Evolutionary conservation across 2,797 vertebrate genomes (phyloP), one percentile per base, ranked within the genome.

Genomic region (Uromys caudimaculatus): DNA sequence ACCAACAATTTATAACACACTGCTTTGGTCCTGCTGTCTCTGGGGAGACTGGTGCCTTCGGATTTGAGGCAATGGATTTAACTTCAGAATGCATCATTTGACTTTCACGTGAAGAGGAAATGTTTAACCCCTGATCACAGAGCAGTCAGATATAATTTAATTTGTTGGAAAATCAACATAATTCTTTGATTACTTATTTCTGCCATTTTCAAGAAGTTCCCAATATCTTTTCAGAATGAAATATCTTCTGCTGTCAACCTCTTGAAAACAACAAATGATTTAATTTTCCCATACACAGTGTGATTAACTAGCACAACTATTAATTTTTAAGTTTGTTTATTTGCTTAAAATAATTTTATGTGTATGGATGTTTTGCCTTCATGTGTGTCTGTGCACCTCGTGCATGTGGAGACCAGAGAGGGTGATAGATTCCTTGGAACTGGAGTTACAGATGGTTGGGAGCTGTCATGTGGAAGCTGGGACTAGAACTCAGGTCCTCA

Each of bases 31-130:
- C 93, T 21, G 64, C 6, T 54, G 69, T 91, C 89, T 96, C 78
- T 79, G 44, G 84, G 84, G 96, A 98, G 47, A 38, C 77, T 32
- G 41, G 75, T 87, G 86, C 21, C 89, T 93, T 95, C 89, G 93
- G 76, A 94, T 97, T 98, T 97, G 96, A 91, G 97, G 95, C 92
- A 96, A 97, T 96, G 96, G 82, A 94, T 73, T 97, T 95, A 96
- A 86, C 90, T 97, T 97, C 81, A 93, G 95, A 97, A 97, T 95
- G 89, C 81, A 95, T 91, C 96, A 24, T 91, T 78, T 97, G 89
- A 82, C 47, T 94, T 95, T 98, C 92, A 96, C 29, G 4, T 93
- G 83, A 97, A 52, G 93, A 92, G 92, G 83, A 95, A 96, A 76
- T 64, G 19, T 77, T 21, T 76, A 94, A 85, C 67, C 52, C 24